Conservation (phyloP, 2,797 vertebrate genomes). For the Zonotrichia albicollis region DNA sequence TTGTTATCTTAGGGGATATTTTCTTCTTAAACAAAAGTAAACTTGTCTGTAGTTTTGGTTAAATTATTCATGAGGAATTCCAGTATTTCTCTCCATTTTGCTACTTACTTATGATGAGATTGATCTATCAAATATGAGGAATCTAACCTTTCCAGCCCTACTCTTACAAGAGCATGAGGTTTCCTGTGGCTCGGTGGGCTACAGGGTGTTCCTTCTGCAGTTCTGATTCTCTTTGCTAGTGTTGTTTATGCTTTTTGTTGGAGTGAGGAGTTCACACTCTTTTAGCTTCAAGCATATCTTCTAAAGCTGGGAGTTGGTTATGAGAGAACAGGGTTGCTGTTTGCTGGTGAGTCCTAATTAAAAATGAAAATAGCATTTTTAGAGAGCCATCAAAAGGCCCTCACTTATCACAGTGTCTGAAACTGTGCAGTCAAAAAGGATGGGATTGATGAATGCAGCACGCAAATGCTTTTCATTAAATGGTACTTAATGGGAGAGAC, state of each 20-base stretch:
- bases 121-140: background rate
- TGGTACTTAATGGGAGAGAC: background rate
- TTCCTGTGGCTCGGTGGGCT: background rate
- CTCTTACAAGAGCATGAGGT: background rate
- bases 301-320: background rate
- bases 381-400: background rate
- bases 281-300: background rate
- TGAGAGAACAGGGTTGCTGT: constrained; percentile 29
- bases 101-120: background rate
- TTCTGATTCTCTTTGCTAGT: background rate
- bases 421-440: background rate
- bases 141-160: background rate
- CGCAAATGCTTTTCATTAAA: background rate
- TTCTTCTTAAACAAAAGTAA: background rate
- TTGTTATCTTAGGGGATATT: background rate
- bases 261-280: background rate
- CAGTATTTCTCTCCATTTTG: background rate
- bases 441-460: background rate
- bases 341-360: constrained; percentile 28
- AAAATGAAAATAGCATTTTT: constrained; percentile 30
- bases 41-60: background rate
- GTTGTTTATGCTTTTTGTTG: background rate
- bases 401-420: background rate
- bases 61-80: background rate
- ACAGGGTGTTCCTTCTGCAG: background rate